These are phyloP conservation scores for Crypturellus tataupa DNA, from an alignment of 2,797 vertebrate genomes.

Conservation along the genomic window DNA sequence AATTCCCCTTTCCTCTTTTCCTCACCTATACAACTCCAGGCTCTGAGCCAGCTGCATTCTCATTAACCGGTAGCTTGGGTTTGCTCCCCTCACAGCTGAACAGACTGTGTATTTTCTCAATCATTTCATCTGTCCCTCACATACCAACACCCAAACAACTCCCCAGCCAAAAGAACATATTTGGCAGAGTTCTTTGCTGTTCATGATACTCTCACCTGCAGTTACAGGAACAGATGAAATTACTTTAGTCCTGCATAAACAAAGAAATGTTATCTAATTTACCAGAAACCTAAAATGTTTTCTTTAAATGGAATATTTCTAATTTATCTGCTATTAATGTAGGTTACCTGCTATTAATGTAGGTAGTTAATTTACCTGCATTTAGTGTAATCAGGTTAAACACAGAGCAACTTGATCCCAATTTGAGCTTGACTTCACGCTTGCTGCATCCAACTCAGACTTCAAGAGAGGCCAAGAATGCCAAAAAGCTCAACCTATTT, in stretches of 20 bases:
- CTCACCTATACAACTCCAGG: background rate
- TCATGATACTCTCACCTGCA: background rate
- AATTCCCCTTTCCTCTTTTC: slow-evolving; percentile 7
- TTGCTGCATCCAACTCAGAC: background rate
- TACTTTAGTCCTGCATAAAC: background rate
- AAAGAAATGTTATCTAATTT: background rate
- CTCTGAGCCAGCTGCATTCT: background rate
- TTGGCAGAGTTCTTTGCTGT: background rate
- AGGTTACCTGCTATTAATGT: no score
- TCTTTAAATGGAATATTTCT: background rate
- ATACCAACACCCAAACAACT: slow-evolving; percentile 37
- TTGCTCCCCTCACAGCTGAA: background rate
- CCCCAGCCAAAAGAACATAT: background rate
- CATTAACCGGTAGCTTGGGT: background rate
- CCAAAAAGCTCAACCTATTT: background rate
- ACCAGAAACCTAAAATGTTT: background rate
- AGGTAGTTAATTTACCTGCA: background rate
- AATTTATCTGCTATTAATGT: background rate
- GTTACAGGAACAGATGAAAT: background rate
- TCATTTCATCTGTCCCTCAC: background rate
- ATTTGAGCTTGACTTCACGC: background rate
- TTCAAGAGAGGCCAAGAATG: background rate
- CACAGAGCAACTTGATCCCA: background rate
- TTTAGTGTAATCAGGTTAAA: background rate
- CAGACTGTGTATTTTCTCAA: background rate